phyloP scores from a whole-genome alignment of 2,888 invertebrate species.

The Sicus ferrugineus region DNA sequence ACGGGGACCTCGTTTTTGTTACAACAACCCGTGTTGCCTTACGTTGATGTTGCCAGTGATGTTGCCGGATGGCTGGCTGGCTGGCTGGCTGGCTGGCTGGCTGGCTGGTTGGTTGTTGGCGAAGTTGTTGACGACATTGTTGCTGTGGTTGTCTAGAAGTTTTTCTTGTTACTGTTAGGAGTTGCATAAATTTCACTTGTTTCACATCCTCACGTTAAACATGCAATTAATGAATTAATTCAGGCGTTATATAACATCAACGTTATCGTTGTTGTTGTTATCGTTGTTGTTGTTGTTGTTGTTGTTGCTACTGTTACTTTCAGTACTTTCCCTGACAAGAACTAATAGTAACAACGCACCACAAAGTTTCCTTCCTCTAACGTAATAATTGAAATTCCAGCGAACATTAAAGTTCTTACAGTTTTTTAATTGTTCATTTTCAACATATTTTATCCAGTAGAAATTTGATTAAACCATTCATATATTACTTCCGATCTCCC shows the following conservation, averaged over 20 bases:
- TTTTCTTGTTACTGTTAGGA: conserved; percentile 32
- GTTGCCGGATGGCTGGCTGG: conserved; percentile 42
- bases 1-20: conserved; percentile 22
- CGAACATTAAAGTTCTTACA: too few species aligned
- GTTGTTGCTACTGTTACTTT: conserved; percentile 38
- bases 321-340: too few species aligned
- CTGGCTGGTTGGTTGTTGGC: too few species aligned
- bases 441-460: too few species aligned
- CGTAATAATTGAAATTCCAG: too few species aligned
- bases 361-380: too few species aligned
- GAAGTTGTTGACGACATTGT: conserved; percentile 33
- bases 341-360: background rate
- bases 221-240: conserved; percentile 46
- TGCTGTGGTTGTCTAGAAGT: conserved; percentile 37
- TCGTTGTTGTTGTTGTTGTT: conserved; percentile 36
- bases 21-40: conserved; percentile 43
- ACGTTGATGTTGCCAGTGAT: conserved; percentile 45
- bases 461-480: too few species aligned
- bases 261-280: conserved; percentile 36
- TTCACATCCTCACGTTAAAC: conserved; percentile 52
- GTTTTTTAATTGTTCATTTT: too few species aligned
- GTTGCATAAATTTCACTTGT: conserved; percentile 41
- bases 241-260: too few species aligned
- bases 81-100: conserved; percentile 36
- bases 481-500: too few species aligned